phyloP scores from a whole-genome alignment of 2,888 invertebrate species.

The Keiferia lycopersicella region DNA sequence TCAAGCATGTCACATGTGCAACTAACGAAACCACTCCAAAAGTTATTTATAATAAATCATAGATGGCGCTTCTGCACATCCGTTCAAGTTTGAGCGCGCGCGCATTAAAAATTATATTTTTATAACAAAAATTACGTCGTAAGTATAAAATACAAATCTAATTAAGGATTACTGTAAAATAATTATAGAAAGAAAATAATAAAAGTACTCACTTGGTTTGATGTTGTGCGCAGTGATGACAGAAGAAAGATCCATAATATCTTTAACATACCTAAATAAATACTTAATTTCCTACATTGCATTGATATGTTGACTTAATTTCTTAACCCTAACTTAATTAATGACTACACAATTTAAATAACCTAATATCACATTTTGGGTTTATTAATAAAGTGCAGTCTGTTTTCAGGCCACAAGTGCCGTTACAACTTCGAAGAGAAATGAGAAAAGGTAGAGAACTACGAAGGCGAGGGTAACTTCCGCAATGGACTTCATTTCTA shows the following conservation, averaged over 20 bases:
- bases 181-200: background rate
- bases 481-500: slow-evolving; percentile 74
- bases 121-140: background rate
- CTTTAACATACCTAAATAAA: slow-evolving; percentile 33
- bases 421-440: slow-evolving; percentile 73
- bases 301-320: slow-evolving; percentile 21
- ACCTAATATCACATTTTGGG: slow-evolving; percentile 69
- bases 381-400: slow-evolving; percentile 39
- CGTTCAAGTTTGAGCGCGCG: slow-evolving; percentile 7
- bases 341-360: slow-evolving; percentile 35
- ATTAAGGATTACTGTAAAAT: background rate
- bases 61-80: slow-evolving; percentile 28
- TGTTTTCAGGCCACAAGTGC: slow-evolving; percentile 63
- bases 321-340: slow-evolving; percentile 53
- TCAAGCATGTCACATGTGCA: too few species aligned
- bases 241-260: slow-evolving; percentile 26
- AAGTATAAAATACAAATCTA: slow-evolving; percentile 1
- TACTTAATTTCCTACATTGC: slow-evolving; percentile 38
- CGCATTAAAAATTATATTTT: slow-evolving; percentile 1
- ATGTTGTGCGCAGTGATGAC: slow-evolving; percentile 21
- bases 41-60: background rate
- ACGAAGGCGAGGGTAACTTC: slow-evolving; percentile 74
- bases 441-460: slow-evolving; percentile 72
- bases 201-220: slow-evolving; percentile 28
- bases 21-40: background rate